Conservation (phyloP, 1,140 invertebrate genomes). For the Dolichoris vasculosae region DNA sequence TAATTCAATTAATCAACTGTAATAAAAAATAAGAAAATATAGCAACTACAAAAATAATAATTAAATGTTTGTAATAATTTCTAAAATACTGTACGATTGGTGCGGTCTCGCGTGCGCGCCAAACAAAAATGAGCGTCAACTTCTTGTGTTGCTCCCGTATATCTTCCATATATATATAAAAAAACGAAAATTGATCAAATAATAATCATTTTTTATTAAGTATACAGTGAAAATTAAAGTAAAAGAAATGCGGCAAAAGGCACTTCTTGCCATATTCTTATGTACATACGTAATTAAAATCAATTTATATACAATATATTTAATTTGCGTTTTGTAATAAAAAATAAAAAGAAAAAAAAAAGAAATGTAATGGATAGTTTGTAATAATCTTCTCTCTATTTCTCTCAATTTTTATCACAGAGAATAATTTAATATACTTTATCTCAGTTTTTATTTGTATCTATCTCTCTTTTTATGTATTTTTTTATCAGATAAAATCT, state of each 20-base stretch:
- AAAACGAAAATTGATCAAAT: conserved; percentile 37
- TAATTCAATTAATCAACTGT: conserved; percentile 43
- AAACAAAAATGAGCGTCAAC: conserved; percentile 97
- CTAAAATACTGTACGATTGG: conserved; percentile 16
- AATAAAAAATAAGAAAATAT: conserved; percentile 43
- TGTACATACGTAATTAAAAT: conserved; percentile 51
- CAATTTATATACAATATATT: conserved; percentile 47
- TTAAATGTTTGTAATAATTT: conserved; percentile 49
- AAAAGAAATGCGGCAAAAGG: conserved; percentile 57
- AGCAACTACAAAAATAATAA: conserved; percentile 33
- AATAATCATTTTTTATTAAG: conserved; percentile 60
- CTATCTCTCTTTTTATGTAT: conserved; percentile 38
- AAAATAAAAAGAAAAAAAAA: conserved; percentile 29
- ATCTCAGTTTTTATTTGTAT: conserved; percentile 14
- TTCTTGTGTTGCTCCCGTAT: conserved; percentile 82
- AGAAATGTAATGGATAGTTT: background rate
- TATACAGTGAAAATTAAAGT: conserved; percentile 47
- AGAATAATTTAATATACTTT: background rate
- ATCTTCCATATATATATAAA: conserved; percentile 42
- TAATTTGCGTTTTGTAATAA: conserved; percentile 49
- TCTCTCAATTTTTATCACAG: background rate
- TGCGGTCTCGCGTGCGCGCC: conserved; percentile 72
- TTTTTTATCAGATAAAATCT: too few relatives aligned
- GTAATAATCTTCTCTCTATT: conserved; percentile 24
- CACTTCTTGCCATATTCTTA: conserved; percentile 48